Percentiles rank a stretch among this genome's conserved stretches.
These are phyloP conservation scores for Emydocephalus ijimae DNA, from an alignment of 2,113 vertebrate genomes.

Conservation along the genomic window DNA sequence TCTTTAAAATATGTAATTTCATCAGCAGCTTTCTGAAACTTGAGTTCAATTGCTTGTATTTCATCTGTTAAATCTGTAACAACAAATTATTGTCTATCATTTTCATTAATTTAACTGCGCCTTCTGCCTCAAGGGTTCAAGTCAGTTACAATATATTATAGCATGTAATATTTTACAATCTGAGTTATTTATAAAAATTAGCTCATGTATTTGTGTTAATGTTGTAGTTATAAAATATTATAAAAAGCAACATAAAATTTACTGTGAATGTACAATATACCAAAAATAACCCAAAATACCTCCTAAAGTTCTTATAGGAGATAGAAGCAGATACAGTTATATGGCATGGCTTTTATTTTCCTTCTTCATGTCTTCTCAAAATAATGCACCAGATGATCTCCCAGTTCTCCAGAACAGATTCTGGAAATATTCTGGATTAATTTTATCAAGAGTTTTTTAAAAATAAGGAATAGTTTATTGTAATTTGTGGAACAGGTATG, in stretches of 20 bases:
- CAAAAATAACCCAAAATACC: neutral
- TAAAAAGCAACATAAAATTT: neutral
- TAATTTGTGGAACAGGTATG: neutral
- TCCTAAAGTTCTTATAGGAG: neutral
- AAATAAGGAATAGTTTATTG: neutral
- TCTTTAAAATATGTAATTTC: conserved; percentile 71
- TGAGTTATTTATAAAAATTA: neutral
- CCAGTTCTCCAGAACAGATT: neutral
- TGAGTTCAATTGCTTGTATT: conserved; percentile 65
- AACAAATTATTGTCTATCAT: conserved; percentile 21
- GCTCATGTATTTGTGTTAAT: rapidly evolving
- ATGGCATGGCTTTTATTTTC: neutral
- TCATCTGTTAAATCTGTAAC: conserved; percentile 79
- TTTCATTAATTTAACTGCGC: neutral
- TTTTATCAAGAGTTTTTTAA: neutral
- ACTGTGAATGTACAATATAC: rapidly evolving
- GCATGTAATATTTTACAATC: neutral
- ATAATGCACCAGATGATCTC: neutral
- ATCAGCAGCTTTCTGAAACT: conserved; percentile 70
- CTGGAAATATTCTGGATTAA: neutral
- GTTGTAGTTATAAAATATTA: neutral
- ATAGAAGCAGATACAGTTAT: neutral
- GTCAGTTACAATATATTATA: neutral
- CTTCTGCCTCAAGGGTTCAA: neutral
- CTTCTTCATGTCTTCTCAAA: neutral